A percentile compares a stretch with the other conserved stretches of the same genome.
Evolutionary conservation across 2,888 invertebrate species (phyloP).

Genomic region (Drosophila sordidula): DNA sequence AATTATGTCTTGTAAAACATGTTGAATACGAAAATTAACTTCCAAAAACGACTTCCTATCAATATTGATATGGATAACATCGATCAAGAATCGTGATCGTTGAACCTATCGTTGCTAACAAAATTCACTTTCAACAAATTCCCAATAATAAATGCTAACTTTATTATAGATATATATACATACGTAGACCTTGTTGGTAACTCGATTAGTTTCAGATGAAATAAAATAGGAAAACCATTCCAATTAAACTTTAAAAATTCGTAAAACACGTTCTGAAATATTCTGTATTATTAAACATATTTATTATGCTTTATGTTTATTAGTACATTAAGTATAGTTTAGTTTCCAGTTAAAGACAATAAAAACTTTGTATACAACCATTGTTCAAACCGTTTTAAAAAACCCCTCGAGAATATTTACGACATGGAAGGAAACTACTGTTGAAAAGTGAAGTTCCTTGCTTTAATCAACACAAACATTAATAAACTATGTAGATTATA

Average conservation of each 20-base stretch:
- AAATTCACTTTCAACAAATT: not conserved
- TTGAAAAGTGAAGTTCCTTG: not conserved
- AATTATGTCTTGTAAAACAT: slow-evolving; percentile 12
- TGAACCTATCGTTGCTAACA: no score
- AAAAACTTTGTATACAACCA: not conserved
- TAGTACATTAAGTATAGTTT: no score
- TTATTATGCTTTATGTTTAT: no score
- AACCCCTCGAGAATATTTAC: no score
- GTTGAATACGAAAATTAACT: slow-evolving; percentile 1
- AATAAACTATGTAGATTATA: not conserved
- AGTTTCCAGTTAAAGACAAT: not conserved
- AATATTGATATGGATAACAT: not conserved
- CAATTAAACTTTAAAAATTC: no score
- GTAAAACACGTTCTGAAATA: no score
- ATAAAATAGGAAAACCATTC: no score
- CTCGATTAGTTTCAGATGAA: no score
- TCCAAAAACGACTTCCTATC: slow-evolving; percentile 12
- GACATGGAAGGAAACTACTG: not conserved
- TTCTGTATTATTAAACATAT: no score
- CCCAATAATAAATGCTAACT: not conserved
- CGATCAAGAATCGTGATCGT: not conserved
- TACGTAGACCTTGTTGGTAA: not conserved
- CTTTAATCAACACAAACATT: not conserved
- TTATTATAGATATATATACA: not conserved
- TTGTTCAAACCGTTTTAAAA: not conserved